These are phyloP conservation scores for Copsychus sechellarum DNA, from an alignment of 2,113 vertebrate species.

Conservation along the genomic window DNA sequence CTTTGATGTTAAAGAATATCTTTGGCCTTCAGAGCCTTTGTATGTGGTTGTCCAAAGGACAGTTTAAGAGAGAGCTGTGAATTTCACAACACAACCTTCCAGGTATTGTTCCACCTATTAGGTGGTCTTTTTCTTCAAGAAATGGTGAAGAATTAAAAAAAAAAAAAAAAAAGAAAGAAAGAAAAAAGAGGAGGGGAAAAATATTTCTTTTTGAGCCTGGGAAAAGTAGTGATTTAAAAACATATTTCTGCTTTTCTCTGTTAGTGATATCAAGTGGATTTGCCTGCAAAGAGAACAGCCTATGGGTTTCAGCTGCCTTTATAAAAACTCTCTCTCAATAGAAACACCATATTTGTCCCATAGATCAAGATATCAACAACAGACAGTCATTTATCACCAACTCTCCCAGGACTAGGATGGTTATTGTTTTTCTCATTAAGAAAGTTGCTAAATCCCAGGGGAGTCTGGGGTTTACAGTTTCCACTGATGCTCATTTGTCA, in stretches of 20 bases:
- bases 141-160: neutral
- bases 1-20: neutral
- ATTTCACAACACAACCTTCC: neutral
- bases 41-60: neutral
- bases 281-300: neutral
- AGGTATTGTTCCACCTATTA: neutral
- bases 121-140: neutral
- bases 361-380: conserved; percentile 46
- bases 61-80: neutral
- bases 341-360: conserved; percentile 15
- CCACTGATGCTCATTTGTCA: conserved; percentile 41
- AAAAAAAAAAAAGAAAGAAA: neutral
- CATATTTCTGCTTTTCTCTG: neutral
- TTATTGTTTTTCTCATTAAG: conserved; percentile 58
- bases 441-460: neutral
- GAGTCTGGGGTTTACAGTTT: neutral
- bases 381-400: conserved; percentile 35
- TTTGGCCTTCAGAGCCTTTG: neutral
- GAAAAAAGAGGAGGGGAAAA: neutral
- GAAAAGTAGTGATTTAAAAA: neutral
- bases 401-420: neutral
- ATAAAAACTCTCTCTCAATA: neutral
- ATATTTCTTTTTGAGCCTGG: neutral
- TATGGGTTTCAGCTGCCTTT: neutral
- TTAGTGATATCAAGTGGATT: neutral